Conservation (phyloP, 2,888 invertebrate species). For the Imbricaverruca yamaguchii region DNA sequence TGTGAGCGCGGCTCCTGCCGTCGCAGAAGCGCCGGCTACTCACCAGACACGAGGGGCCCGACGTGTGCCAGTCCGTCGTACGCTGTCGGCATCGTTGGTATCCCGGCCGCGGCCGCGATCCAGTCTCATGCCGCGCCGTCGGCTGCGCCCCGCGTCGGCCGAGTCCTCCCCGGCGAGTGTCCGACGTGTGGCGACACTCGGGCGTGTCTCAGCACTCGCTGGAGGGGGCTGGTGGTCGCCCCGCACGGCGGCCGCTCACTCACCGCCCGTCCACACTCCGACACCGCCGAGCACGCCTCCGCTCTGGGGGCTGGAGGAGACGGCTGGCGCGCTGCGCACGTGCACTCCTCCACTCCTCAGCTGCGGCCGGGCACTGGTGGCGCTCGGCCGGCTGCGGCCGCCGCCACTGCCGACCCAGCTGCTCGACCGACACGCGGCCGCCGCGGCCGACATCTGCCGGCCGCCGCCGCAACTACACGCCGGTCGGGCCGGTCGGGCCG, state of each 20-base stretch:
- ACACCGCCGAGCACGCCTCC: neutral
- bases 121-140: neutral
- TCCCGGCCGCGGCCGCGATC: neutral
- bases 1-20: no score
- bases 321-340: neutral
- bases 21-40: neutral
- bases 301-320: neutral
- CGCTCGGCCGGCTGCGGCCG: neutral
- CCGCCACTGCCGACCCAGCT: neutral
- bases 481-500: neutral
- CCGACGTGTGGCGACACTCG: neutral
- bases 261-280: neutral
- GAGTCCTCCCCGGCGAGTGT: neutral
- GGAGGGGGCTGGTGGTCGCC: neutral
- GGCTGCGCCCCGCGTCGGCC: neutral
- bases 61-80: neutral
- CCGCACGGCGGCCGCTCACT: neutral
- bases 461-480: neutral
- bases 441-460: neutral
- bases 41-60: neutral
- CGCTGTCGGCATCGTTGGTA: neutral
- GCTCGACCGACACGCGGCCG: neutral
- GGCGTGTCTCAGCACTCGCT: no score
- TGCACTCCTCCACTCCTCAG: neutral
- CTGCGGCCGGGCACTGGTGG: neutral